Base-by-base conservation (phyloP, 2,113 vertebrate genomes). In the Echinops telfairi region DNA sequence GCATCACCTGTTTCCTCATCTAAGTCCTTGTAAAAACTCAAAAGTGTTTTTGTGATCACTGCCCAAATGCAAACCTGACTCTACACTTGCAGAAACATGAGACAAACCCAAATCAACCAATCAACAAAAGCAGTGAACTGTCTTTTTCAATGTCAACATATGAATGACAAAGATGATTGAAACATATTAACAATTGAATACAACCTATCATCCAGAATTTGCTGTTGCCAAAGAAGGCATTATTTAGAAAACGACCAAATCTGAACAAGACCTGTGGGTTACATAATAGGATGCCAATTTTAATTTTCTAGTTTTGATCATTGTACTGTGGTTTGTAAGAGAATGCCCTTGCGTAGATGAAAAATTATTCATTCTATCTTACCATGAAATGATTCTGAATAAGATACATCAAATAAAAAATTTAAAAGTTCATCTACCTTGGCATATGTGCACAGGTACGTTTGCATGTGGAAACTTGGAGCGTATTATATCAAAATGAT, bases 231-330 rank as follows among this genome's bases (percentile, higher is more conserved):
- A 31, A 78, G 77, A 82, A 57, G 40, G 81, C 33, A 58, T 23
- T 76, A 86, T 70, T 40, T 70, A 64, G 60, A 85, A 14, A 90
- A 68, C 7, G 83, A 60, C 64, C 83, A 70, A 83, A 93, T 53
- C 20, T 89, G 62, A 62, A 86, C 60, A 86, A 70, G 78, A 68
- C 12, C 11, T 58, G 20, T 6, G 73, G 64, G 78, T 73, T 86
- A 64, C 14, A 88, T 15, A 75, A 84, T 0, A 83, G 15, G 5
- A 82, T 57, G 38, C 38, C 71, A 53, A 89, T 83, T 89, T 77
- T 62, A 86, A 75, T 38, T 15, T 77, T 31, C 38, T 43, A 20
- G 85, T 25, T 91, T 88, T 88, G 83, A 58, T 76, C 83, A 86
- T 6, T 76, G 19, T 70, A 84, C 29, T 89, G 23, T 47, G 47